Evolutionary conservation across 2,113 vertebrate genomes (phyloP), one percentile per base, ranked within the genome.

Genomic region (Zeus faber): DNA sequence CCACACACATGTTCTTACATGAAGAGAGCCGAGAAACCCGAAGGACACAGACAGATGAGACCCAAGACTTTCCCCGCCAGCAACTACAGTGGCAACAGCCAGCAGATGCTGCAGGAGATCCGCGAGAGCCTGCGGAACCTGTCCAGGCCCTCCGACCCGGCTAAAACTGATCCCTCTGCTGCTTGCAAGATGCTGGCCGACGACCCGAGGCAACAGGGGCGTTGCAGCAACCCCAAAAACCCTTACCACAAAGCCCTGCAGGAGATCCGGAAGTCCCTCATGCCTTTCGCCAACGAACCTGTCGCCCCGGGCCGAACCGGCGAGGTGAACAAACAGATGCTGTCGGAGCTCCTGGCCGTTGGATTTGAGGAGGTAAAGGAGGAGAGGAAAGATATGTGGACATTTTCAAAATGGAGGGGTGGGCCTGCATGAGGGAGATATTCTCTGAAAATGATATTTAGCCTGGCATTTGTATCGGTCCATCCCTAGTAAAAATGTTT

Each of bases 31-130:
- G 95, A 97, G 89, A 98, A 95, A 80, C 93, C 96, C 83, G 97
- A 99, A 88, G 93, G 94, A 87, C 90, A 95, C 89, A 90, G 94
- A 89, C 97, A 98, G 67, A 98, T 98, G 95, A 92, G 97, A 91
- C 97, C 96, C 83, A 98, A 99, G 88, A 99, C 96, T 31, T 99
- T 99, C 84, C 97, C 97, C 65, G 88, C 93, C 72, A 95, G 93
- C 88, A 97, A 91, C 76, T 93, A 93, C 83, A 91, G 92, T 71
- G 95, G 92, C 89, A 99, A 92, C 84, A 98, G 94, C 73, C 91
- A 93, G 61, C 95, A 97, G 49, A 98, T 99, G 97, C 87, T 99
- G 79, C 94, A 97, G 84, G 97, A 99, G 87, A 99, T 98, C 78
- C 79, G 96, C 20, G 95, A 99, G 76, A 98, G 95, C 67, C 89